phyloP scores from a whole-genome alignment of 2,113 vertebrate species.

The Plectropomus leopardus region DNA sequence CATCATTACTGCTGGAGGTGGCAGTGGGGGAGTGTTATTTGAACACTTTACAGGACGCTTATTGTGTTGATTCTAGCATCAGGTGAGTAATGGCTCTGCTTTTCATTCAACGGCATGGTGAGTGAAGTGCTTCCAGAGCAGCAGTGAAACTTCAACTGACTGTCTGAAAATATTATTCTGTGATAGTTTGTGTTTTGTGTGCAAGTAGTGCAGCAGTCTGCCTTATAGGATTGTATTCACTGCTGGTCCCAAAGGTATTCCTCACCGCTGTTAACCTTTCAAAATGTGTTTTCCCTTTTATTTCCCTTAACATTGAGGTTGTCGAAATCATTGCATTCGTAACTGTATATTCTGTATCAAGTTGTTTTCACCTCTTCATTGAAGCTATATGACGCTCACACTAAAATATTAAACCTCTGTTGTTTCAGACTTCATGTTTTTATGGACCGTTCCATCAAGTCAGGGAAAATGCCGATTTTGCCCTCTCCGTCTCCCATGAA shows the following conservation, averaged over 20 bases:
- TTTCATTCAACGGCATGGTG: slow-evolving; percentile 52
- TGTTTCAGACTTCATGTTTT: neutral
- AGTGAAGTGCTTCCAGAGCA: slow-evolving; percentile 22
- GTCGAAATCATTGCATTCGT: neutral
- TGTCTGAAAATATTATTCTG: slow-evolving; percentile 16
- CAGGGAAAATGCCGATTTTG: no score
- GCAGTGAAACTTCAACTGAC: slow-evolving; percentile 11
- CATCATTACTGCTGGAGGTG: slow-evolving; percentile 39
- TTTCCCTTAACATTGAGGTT: neutral
- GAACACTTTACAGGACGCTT: slow-evolving; percentile 22
- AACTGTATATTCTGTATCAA: neutral
- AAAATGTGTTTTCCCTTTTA: neutral
- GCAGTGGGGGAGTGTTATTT: slow-evolving; percentile 40
- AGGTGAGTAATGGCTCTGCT: slow-evolving; percentile 50
- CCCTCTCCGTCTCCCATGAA: no score
- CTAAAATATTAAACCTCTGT: slow-evolving; percentile 12
- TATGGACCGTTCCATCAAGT: neutral
- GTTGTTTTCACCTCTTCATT: neutral
- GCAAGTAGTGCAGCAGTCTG: neutral
- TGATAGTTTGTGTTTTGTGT: neutral
- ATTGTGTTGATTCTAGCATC: slow-evolving; percentile 37
- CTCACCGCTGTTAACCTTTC: neutral
- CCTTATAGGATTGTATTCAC: neutral
- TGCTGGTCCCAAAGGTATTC: neutral
- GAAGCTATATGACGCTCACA: neutral